These are phyloP conservation scores for Ceratosolen fusciceps DNA, from an alignment of 1,140 invertebrate species.

Conservation along the genomic window DNA sequence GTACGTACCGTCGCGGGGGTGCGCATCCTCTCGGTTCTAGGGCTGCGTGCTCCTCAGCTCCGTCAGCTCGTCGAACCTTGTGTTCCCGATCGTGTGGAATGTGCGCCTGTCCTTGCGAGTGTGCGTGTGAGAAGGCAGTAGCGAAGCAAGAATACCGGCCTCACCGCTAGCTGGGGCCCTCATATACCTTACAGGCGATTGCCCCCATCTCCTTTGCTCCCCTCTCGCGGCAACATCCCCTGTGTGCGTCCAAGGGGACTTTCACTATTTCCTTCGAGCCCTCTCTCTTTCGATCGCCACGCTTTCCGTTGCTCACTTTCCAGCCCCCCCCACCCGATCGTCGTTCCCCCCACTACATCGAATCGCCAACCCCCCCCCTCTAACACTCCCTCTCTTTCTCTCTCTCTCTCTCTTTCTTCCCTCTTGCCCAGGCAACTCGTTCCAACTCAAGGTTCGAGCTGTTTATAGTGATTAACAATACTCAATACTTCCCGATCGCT, in stretches of 20 bases:
- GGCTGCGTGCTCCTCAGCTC: neutral
- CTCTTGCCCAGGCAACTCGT: too few species aligned
- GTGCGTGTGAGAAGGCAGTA: conserved; percentile 63
- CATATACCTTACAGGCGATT: conserved; percentile 68
- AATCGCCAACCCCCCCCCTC: neutral
- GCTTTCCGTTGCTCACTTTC: too few species aligned
- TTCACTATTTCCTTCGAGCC: conserved; percentile 58
- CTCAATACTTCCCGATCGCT: too few species aligned
- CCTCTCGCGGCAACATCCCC: conserved; percentile 46
- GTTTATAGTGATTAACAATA: too few species aligned
- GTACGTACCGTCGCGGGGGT: conserved; percentile 64
- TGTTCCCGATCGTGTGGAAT: neutral
- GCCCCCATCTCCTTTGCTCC: conserved; percentile 56
- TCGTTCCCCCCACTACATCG: neutral
- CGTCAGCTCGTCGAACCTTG: neutral
- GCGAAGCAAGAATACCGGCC: conserved; percentile 64
- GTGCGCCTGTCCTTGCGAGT: conserved; percentile 37
- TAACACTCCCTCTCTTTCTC: neutral
- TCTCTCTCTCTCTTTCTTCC: neutral
- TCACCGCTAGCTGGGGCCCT: conserved; percentile 63
- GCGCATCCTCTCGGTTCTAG: conserved; percentile 55
- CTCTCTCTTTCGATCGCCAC: neutral
- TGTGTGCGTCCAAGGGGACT: conserved; percentile 57
- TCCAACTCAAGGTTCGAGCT: too few species aligned
- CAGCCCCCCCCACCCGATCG: neutral